Base-by-base conservation (phyloP, 2,797 vertebrate species). In the Poeciliopsis turneri region DNA sequence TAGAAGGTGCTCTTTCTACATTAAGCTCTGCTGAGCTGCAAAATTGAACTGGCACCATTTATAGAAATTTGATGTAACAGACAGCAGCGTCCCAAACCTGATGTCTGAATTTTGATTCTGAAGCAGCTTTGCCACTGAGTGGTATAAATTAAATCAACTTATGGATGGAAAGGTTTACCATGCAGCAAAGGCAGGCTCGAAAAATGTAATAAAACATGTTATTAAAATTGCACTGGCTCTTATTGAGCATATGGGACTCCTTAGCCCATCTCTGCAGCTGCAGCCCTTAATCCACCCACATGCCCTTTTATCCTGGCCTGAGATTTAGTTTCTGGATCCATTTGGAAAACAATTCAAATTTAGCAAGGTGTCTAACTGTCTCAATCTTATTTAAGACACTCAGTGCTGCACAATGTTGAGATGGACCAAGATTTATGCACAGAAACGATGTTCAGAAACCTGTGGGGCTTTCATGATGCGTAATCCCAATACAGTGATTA, bases 21-120 rank as follows among this genome's bases (percentile, higher is more conserved):
- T 93, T 91, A 92, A 88, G 89, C 90, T 92, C 93, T 89, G 88
- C 86, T 94, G 93, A 92, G 83, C 91, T 91, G 88, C 84, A 91
- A 92, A 94, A 94, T 92, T 93, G 87, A 92, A 93, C 91, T 80
- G 89, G 86, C 91, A 93, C 84, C 82, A 68, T 88, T 87, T 93
- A 92, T 84, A 89, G 88, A 92, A 86, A 89, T 90, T 75, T 87
- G 91, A 92, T 91, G 92, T 90, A 90, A 93, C 83, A 77, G 77
- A 84, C 77, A 87, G 75, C 86, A 90, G 93, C 76, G 47, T 89
- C 75, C 39, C 83, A 66, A 91, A 88, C 83, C 86, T 90, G 87
- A 94, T 82, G 82, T 92, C 89, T 94, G 86, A 91, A 91, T 93
- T 86, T 81, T 80, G 45, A 83, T 82, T 88, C 66, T 72, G 36